Conservation (phyloP, 2,113 vertebrate species). For the Rhabdomys dilectus region DNA sequence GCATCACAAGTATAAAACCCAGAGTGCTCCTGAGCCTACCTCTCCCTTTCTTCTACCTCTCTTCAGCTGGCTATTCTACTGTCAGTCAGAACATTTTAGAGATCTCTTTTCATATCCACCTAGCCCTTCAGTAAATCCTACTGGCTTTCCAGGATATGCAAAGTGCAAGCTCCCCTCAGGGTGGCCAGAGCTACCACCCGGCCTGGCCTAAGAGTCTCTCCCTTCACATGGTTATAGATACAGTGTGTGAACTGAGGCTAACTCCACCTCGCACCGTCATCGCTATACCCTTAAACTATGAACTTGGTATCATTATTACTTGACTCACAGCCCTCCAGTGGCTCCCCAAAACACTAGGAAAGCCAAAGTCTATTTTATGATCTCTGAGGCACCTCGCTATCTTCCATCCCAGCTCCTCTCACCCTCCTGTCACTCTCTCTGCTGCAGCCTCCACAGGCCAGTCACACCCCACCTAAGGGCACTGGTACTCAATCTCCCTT, state of each 20-base stretch:
- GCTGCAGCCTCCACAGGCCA: background rate
- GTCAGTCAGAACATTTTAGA: background rate
- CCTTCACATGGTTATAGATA: background rate
- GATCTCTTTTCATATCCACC: background rate
- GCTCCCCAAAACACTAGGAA: background rate
- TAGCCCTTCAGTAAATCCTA: background rate
- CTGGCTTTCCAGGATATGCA: background rate
- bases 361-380: background rate
- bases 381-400: background rate
- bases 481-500: background rate
- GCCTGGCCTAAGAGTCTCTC: background rate
- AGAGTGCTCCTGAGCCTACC: background rate
- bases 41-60: background rate
- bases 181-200: background rate
- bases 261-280: background rate
- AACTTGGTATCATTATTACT: background rate
- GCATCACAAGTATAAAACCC: background rate
- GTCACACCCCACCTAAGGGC: background rate
- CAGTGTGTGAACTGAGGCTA: too few species aligned
- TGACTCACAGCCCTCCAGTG: background rate
- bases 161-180: accelerated
- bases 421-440: background rate
- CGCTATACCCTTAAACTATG: background rate
- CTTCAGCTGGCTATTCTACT: background rate
- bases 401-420: background rate